Conservation (phyloP, 2,888 invertebrate genomes). For the Polydrusus pterygomalis region DNA sequence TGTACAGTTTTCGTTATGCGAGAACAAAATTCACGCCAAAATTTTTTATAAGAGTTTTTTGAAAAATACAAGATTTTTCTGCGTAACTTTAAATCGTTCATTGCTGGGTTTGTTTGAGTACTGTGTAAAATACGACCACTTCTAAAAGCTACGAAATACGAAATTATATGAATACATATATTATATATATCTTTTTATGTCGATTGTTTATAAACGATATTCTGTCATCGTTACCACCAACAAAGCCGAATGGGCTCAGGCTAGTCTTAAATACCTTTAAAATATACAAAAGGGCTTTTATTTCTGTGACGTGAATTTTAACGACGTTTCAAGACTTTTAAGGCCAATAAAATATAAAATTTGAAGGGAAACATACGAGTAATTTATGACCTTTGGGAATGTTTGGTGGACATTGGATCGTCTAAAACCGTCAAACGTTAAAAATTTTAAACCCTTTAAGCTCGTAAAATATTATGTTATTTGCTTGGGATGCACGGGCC, state of each 20-base stretch:
- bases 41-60: too few relatives aligned
- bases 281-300: conserved; percentile 13
- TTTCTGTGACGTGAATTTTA: conserved; percentile 5
- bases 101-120: too few relatives aligned
- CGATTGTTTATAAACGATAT: too few relatives aligned
- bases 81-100: too few relatives aligned
- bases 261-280: not conserved
- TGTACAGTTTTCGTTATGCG: too few relatives aligned
- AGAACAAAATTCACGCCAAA: too few relatives aligned
- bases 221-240: too few relatives aligned
- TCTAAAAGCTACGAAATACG: too few relatives aligned
- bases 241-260: too few relatives aligned
- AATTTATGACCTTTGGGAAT: conserved; percentile 34
- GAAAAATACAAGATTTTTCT: too few relatives aligned
- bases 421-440: conserved; percentile 19
- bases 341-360: conserved; percentile 34
- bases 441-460: conserved; percentile 18
- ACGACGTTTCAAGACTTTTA: conserved; percentile 17
- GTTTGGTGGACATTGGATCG: conserved; percentile 10
- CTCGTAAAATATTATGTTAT: conserved; percentile 28
- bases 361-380: conserved; percentile 32
- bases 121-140: too few relatives aligned
- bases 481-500: conserved; percentile 15
- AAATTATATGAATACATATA: too few relatives aligned
- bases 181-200: not conserved